A percentile compares a stretch with the other conserved stretches of the same genome.
Evolutionary conservation across 2,113 vertebrate genomes (phyloP).

Genomic region (Megaceryle maxima): DNA sequence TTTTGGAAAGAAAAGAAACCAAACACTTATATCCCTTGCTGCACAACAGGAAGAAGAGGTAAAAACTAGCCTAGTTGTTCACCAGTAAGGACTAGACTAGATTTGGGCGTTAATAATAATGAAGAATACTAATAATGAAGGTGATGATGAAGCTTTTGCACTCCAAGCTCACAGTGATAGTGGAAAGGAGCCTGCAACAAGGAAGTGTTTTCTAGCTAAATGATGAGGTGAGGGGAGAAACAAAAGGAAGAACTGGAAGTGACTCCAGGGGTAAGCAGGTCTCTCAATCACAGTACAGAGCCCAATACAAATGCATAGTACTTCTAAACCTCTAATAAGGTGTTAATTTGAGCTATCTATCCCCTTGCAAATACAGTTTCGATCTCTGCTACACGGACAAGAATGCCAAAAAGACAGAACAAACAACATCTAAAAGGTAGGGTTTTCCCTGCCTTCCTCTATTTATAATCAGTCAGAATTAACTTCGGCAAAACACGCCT

Average conservation of each 20-base stretch:
- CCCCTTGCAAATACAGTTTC: background rate
- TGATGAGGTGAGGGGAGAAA: background rate
- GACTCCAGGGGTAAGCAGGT: background rate
- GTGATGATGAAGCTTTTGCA: background rate
- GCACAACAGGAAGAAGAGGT: background rate
- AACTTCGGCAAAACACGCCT: background rate
- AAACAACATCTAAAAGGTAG: slow-evolving; percentile 4
- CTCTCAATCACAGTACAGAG: background rate
- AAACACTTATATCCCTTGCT: background rate
- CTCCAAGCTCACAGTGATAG: background rate
- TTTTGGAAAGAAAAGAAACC: slow-evolving; percentile 24
- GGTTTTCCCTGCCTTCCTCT: background rate
- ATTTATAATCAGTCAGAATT: slow-evolving; percentile 31
- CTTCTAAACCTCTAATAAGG: background rate
- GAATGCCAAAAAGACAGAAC: background rate
- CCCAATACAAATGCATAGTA: background rate
- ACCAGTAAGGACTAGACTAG: background rate
- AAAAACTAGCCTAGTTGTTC: background rate
- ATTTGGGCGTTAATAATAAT: background rate
- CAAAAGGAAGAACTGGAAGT: background rate
- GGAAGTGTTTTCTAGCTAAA: background rate
- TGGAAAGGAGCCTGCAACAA: background rate
- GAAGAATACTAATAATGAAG: background rate
- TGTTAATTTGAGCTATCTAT: slow-evolving; percentile 1
- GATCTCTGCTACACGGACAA: background rate